A percentile compares a stretch with the other conserved stretches of the same genome.
These are phyloP conservation scores for Glaucomys volans DNA, from an alignment of 2,113 vertebrate genomes.

Conservation along the genomic window DNA sequence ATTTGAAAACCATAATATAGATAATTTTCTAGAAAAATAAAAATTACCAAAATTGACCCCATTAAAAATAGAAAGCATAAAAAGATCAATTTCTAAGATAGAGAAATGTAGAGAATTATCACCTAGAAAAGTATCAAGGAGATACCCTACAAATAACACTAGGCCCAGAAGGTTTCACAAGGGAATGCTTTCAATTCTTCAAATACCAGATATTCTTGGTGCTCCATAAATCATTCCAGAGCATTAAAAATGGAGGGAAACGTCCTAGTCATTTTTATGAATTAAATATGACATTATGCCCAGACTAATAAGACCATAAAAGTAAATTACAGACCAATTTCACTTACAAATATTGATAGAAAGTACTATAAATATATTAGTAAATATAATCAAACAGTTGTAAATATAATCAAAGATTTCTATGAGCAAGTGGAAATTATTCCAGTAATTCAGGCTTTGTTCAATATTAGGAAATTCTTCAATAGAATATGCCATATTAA, in stretches of 20 bases:
- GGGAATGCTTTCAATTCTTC: background rate
- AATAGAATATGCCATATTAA: background rate
- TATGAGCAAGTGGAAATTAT: background rate
- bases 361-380: background rate
- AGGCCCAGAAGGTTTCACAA: background rate
- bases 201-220: background rate
- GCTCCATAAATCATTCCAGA: background rate
- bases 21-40: background rate
- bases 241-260: background rate
- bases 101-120: background rate
- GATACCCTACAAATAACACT: background rate
- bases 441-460: background rate
- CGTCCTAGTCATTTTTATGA: background rate
- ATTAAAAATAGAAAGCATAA: background rate
- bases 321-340: slow-evolving; percentile 43
- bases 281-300: background rate
- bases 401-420: background rate
- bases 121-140: background rate
- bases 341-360: background rate
- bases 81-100: background rate
- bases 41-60: background rate
- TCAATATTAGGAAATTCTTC: background rate
- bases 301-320: background rate
- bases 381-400: background rate
- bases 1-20: background rate